Percentiles rank a stretch among this genome's conserved stretches.
Conservation (phyloP, 2,888 invertebrate genomes). For the Stomorhina lunata region DNA sequence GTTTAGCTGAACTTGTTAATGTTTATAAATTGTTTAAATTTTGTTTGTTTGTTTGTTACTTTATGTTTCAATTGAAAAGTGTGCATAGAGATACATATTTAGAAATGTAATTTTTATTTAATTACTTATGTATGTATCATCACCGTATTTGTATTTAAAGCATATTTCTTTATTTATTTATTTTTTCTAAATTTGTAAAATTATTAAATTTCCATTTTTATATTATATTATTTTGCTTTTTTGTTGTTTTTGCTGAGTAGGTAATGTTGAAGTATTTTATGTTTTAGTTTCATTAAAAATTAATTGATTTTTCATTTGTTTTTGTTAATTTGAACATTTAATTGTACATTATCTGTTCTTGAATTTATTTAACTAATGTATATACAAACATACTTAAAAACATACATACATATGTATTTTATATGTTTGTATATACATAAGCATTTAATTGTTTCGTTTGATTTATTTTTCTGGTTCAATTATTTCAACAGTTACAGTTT, state of each 20-base stretch:
- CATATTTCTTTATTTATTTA: constrained; percentile 40
- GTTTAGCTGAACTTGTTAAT: constrained; percentile 43
- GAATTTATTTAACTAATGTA: too few relatives aligned
- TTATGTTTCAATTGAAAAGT: constrained; percentile 42
- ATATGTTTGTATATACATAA: constrained; percentile 18
- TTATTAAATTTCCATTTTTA: not conserved
- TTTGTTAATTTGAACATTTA: not conserved
- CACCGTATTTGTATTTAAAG: constrained; percentile 51
- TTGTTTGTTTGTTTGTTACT: constrained; percentile 14
- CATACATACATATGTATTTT: constrained; percentile 24
- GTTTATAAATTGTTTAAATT: constrained; percentile 19
- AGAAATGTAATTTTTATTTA: not conserved
- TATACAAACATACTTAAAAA: too few relatives aligned
- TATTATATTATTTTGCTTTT: not conserved
- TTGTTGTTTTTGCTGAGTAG: not conserved
- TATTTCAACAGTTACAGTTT: constrained; percentile 88
- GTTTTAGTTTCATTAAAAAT: not conserved
- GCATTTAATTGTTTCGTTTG: too few relatives aligned
- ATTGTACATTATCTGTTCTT: not conserved
- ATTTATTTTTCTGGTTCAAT: constrained; percentile 84
- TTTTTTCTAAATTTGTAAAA: not conserved
- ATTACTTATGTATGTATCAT: constrained; percentile 23
- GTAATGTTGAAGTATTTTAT: not conserved
- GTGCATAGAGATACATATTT: constrained; percentile 32
- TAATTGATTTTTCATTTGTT: not conserved